Conservation (phyloP, 2,888 invertebrate genomes). For the Lissonota sp. region DNA sequence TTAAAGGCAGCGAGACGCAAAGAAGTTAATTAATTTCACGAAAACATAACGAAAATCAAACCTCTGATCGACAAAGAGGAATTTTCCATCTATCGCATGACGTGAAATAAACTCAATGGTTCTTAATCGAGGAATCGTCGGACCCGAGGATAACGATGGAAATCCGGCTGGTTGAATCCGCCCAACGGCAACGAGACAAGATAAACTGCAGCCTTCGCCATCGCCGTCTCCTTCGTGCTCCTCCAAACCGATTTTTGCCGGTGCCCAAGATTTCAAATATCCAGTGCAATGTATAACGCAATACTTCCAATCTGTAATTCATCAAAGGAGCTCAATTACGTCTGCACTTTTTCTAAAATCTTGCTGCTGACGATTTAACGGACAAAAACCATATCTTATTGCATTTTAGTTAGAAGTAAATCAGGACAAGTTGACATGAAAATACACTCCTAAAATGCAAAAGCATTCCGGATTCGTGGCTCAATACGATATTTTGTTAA, state of each 20-base stretch:
- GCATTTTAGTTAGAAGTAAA: no score
- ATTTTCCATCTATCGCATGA: constrained; percentile 96
- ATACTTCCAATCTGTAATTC: constrained; percentile 90
- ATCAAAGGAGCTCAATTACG: not conserved
- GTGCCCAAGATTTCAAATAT: constrained; percentile 96
- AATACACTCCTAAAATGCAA: no score
- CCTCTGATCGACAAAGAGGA: constrained; percentile 96
- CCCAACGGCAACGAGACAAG: constrained; percentile 95
- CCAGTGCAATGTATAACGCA: constrained; percentile 96
- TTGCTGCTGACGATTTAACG: no score
- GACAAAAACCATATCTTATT: no score
- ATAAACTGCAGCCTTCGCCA: constrained; percentile 88
- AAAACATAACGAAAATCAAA: constrained; percentile 76
- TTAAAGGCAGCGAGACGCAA: not conserved
- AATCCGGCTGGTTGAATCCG: constrained; percentile 87
- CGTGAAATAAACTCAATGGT: constrained; percentile 92
- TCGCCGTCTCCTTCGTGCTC: constrained; percentile 87
- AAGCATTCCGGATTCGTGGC: no score
- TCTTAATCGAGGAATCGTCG: constrained; percentile 85
- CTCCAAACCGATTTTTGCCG: constrained; percentile 90
- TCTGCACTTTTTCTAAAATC: no score
- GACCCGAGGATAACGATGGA: constrained; percentile 69
- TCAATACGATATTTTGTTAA: not conserved
- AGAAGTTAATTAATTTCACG: no score
- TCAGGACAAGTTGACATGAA: no score